Conservation (phyloP, 2,797 vertebrate genomes). For the Selene dorsalis region DNA sequence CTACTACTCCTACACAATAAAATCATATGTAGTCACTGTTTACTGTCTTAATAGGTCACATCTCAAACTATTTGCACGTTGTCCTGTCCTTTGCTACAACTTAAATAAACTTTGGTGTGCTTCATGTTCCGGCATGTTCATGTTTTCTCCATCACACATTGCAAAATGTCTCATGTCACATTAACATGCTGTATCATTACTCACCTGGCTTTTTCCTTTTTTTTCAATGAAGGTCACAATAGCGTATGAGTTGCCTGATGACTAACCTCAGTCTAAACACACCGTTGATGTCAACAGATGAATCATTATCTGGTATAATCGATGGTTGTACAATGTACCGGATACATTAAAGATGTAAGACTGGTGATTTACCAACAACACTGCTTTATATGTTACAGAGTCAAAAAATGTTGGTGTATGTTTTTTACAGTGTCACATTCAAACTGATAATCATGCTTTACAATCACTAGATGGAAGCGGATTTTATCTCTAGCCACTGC, state of each 20-base stretch:
- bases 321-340: not conserved
- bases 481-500: too few relatives aligned
- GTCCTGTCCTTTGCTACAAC: slow-evolving; percentile 17
- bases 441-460: not conserved
- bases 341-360: not conserved
- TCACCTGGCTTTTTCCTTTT: not conserved
- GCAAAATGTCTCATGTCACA: not conserved
- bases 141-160: not conserved
- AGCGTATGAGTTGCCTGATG: not conserved
- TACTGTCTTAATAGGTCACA: slow-evolving; percentile 21
- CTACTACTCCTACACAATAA: not conserved
- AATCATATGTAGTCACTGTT: slow-evolving; percentile 38
- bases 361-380: not conserved
- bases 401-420: not conserved
- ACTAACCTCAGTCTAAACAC: not conserved
- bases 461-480: not conserved
- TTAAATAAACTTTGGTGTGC: slow-evolving; percentile 58
- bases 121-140: not conserved
- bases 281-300: slow-evolving; percentile 2
- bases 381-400: not conserved
- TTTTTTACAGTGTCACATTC: not conserved
- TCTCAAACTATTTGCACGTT: slow-evolving; percentile 24
- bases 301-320: not conserved
- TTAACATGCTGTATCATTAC: not conserved
- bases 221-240: not conserved